Evolutionary conservation across 2,113 vertebrate genomes (phyloP), one percentile per base, ranked within the genome.

Genomic region (Prionailurus viverrinus): DNA sequence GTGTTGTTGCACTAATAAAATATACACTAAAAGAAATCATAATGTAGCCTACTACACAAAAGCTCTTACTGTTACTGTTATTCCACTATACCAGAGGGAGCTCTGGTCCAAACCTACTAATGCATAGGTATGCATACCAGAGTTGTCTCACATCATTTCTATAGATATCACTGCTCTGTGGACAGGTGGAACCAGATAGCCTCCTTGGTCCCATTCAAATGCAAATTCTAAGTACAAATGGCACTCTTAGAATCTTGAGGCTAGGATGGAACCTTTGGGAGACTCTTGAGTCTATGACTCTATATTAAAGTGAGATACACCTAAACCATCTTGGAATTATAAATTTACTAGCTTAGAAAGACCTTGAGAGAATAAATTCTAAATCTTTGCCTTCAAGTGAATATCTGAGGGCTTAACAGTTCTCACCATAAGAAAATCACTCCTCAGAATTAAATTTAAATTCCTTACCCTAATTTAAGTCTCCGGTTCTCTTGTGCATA

Each of bases 381-480:
- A 82, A 90, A 86, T 58, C 25, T 29, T 96, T 45, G 51, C 9
- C 63, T 93, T 81, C 7, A 86, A 66, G 33, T 85, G 21, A 4
- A 39, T 79, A 91, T 79, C n/a, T 89, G n/a, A 93, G 53, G 21
- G 23, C 74, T 91, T 91, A 94, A 94, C 27, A 87, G 16, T 33
- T 48, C 31, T 98, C 45, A 63, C 9, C 66, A 55, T 58, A 71
- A 95, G 25, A 89, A 97, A 88, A 92, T 48, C 73, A 29, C 23
- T 93, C 16, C 39, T 96, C 36, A 93, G 63, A 92, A 96, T 95
- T 93, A 97, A 93, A 95, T 97, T 91, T 95, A 92, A 96, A 98
- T 84, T 86, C 65, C 23, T 85, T 66, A 51, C 25, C 41, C 48
- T 94, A 76, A 81, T 95, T 96, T 89, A 92, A 97, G 73, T 95